Conservation (phyloP, 2,888 invertebrate species). For the Parthenolecanium corni region DNA sequence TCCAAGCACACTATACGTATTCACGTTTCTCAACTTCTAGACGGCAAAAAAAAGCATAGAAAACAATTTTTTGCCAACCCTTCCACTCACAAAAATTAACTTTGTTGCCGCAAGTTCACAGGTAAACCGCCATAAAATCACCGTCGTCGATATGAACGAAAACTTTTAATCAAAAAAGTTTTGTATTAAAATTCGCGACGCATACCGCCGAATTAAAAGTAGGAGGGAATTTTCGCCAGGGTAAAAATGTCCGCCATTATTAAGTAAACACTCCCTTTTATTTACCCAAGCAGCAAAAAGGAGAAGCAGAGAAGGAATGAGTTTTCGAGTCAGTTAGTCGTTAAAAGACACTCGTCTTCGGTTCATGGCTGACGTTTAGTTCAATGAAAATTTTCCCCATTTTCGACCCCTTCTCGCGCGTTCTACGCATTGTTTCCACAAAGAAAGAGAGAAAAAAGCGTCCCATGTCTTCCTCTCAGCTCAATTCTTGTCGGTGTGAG, state of each 20-base stretch:
- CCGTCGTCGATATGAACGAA: too few species aligned
- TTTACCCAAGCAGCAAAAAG: constrained; percentile 13
- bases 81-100: too few species aligned
- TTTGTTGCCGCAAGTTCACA: too few species aligned
- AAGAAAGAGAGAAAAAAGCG: too few species aligned
- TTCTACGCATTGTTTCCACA: constrained; percentile 3
- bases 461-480: too few species aligned
- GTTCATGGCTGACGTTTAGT: constrained; percentile 27
- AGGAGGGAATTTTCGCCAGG: constrained; percentile 19
- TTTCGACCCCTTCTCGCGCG: constrained; percentile 1
- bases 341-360: constrained; percentile 28
- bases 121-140: too few species aligned
- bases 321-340: constrained; percentile 26
- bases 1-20: too few species aligned
- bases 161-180: constrained; percentile 23
- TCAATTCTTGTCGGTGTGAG: too few species aligned
- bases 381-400: constrained; percentile 26
- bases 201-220: constrained; percentile 21
- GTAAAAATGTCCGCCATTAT: constrained; percentile 29
- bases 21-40: too few species aligned
- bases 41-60: too few species aligned
- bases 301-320: constrained; percentile 18
- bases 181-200: constrained; percentile 21
- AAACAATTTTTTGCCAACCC: too few species aligned
- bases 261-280: constrained; percentile 29